A percentile compares a stretch with the other conserved stretches of the same genome.
phyloP scores from a whole-genome alignment of 2,113 vertebrate species.

The Tautogolabrus adspersus region DNA sequence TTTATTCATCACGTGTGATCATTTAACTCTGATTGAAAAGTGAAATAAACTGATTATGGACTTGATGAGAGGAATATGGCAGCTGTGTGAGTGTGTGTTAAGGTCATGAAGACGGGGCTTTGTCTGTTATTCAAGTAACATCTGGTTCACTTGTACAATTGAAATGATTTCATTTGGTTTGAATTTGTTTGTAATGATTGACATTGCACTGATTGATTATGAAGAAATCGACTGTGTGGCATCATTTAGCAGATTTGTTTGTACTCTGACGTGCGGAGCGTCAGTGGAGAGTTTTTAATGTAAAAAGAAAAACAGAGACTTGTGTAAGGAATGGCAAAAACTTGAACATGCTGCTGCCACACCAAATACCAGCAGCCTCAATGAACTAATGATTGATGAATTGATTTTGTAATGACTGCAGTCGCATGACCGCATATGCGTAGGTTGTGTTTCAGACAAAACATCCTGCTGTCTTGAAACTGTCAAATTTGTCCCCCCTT shows the following conservation, averaged over 20 bases:
- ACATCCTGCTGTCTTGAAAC: too few relatives aligned
- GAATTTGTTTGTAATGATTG: not conserved
- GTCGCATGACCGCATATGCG: too few relatives aligned
- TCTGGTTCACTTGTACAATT: not conserved
- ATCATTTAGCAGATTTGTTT: not conserved
- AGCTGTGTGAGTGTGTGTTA: not conserved
- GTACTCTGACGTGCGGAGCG: not conserved
- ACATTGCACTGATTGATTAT: not conserved
- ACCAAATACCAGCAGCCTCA: too few relatives aligned
- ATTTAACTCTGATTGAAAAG: slow-evolving; percentile 33
- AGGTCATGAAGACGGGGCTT: not conserved
- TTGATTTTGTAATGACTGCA: too few relatives aligned
- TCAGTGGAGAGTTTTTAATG: not conserved
- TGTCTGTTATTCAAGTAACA: slow-evolving; percentile 3
- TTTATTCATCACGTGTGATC: slow-evolving; percentile 47
- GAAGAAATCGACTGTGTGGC: not conserved
- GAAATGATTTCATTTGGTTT: not conserved
- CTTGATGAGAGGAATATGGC: slow-evolving; percentile 15
- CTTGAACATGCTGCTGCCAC: too few relatives aligned
- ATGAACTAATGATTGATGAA: too few relatives aligned
- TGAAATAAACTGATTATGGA: slow-evolving; percentile 3
- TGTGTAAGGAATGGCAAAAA: too few relatives aligned
- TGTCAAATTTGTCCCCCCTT: too few relatives aligned
- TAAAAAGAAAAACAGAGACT: too few relatives aligned
- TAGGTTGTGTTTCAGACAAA: too few relatives aligned